Conservation (phyloP, 2,113 vertebrate genomes). For the Pheucticus melanocephalus region DNA sequence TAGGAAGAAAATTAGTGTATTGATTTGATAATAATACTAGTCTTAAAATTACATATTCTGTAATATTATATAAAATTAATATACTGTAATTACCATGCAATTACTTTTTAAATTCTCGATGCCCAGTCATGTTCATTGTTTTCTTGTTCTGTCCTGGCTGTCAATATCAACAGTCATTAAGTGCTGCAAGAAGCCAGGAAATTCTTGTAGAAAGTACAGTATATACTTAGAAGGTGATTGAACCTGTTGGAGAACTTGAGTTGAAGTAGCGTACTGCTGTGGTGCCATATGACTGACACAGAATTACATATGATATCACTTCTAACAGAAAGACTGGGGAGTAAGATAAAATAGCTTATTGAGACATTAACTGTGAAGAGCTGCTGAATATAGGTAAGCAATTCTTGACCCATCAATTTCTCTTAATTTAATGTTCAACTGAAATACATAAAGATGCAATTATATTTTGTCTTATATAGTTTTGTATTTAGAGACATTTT, state of each 20-base stretch:
- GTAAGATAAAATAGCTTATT: background rate
- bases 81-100: background rate
- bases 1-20: background rate
- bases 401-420: background rate
- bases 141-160: background rate
- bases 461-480: background rate
- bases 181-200: background rate
- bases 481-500: conserved; percentile 21
- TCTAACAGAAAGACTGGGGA: background rate
- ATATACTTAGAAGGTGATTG: rapidly evolving
- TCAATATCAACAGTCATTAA: background rate
- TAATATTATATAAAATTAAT: background rate
- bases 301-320: background rate
- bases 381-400: conserved; percentile 5
- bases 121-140: background rate
- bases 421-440: conserved; percentile 22
- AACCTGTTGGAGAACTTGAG: background rate
- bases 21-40: background rate
- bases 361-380: background rate
- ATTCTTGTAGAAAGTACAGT: background rate
- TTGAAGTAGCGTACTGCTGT: background rate
- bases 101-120: background rate
- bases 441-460: conserved; percentile 10
- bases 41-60: background rate
- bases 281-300: background rate